Evolutionary conservation across 2,797 vertebrate genomes (phyloP).

Genomic region (Smutsia temminckii): DNA sequence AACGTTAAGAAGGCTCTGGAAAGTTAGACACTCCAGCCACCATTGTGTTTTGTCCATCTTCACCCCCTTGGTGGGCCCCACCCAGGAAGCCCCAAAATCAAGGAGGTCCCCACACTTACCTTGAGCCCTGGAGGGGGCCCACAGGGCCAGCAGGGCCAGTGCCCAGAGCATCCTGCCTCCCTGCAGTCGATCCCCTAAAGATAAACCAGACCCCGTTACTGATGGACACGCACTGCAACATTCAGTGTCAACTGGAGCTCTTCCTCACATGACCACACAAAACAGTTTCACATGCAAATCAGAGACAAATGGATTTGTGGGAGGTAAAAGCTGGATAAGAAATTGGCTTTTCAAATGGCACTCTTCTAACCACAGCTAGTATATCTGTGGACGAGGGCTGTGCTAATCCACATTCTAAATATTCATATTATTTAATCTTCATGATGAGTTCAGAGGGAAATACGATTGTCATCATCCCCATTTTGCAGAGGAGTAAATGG

Average conservation of each 20-base stretch:
- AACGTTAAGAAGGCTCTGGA: background rate
- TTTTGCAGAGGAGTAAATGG: background rate
- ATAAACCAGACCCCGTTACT: constrained; percentile 43
- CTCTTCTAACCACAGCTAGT: rapidly evolving
- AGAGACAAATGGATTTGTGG: background rate
- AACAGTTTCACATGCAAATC: background rate
- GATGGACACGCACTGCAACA: background rate
- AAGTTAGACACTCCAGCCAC: rapidly evolving
- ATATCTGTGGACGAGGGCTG: rapidly evolving
- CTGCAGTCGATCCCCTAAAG: constrained; percentile 89
- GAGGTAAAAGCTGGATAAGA: background rate
- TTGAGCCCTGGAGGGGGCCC: constrained; percentile 85
- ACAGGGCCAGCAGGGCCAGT: constrained; percentile 85
- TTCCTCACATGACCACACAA: background rate
- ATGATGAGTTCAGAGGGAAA: rapidly evolving
- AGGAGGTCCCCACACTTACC: constrained; percentile 84
- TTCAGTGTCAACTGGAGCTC: rapidly evolving
- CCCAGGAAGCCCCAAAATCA: too few relatives aligned
- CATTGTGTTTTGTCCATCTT: too few relatives aligned
- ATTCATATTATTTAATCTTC: rapidly evolving
- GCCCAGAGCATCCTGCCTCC: constrained; percentile 87
- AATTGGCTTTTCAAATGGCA: background rate
- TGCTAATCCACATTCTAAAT: rapidly evolving
- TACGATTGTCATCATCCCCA: rapidly evolving
- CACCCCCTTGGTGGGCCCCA: too few relatives aligned